phyloP scores from a whole-genome alignment of 2,888 invertebrate species.

The Acronicta leporina region DNA sequence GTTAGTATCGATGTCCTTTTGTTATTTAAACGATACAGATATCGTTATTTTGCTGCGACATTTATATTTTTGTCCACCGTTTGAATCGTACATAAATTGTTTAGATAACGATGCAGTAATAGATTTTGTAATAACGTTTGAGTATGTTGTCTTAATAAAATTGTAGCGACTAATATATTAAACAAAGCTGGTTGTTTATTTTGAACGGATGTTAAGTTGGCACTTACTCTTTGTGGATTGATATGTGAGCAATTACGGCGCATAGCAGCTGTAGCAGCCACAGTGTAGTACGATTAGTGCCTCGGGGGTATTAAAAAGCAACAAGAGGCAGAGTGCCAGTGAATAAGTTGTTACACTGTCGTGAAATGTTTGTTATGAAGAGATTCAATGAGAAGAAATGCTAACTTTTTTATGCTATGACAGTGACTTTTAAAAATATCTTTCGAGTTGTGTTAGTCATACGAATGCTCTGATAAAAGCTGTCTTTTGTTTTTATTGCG shows the following conservation, averaged over 20 bases:
- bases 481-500: conserved; percentile 48
- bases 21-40: conserved; percentile 59
- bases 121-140: conserved; percentile 24
- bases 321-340: conserved; percentile 45
- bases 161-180: conserved; percentile 34
- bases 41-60: conserved; percentile 55
- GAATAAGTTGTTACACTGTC: conserved; percentile 68
- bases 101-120: conserved; percentile 50
- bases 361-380: conserved; percentile 64
- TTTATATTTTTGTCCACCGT: conserved; percentile 50
- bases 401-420: conserved; percentile 36
- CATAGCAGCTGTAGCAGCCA: conserved; percentile 64
- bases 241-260: conserved; percentile 72
- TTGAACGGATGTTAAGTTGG: conserved; percentile 59
- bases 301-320: conserved; percentile 71
- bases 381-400: conserved; percentile 54
- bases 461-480: conserved; percentile 37
- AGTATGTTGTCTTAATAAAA: conserved; percentile 30
- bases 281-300: conserved; percentile 64
- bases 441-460: conserved; percentile 39
- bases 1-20: conserved; percentile 64
- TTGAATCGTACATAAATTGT: conserved; percentile 47
- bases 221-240: conserved; percentile 65
- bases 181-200: conserved; percentile 51
- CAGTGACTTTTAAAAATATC: conserved; percentile 47